Conservation (phyloP, 2,888 invertebrate species). For the Thymelicus lineola region DNA sequence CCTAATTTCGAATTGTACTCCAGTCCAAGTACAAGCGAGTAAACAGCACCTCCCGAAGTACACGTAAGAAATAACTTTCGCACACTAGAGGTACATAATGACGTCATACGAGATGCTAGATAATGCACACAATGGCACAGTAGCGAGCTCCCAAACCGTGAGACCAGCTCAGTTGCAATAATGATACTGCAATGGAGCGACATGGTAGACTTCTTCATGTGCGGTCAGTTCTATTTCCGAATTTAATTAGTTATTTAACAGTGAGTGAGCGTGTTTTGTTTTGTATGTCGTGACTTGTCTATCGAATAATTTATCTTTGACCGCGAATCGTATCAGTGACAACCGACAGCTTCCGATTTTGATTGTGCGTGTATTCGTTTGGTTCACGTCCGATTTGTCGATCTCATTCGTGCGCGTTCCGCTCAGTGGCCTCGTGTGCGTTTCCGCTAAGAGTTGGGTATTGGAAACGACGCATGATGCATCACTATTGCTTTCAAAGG, state of each 20-base stretch:
- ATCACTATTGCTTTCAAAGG: conserved; percentile 72
- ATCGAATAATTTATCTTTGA: conserved; percentile 25
- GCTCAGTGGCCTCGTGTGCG: conserved; percentile 53
- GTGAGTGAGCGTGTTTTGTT: conserved; percentile 35
- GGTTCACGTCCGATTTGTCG: conserved; percentile 54
- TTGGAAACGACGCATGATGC: conserved; percentile 59
- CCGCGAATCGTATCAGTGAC: conserved; percentile 36
- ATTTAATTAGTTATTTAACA: conserved; percentile 44
- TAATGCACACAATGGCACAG: conserved; percentile 61
- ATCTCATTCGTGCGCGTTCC: conserved; percentile 53
- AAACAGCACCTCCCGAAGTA: conserved; percentile 19
- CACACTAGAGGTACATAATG: conserved; percentile 49
- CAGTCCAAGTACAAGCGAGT: conserved; percentile 50
- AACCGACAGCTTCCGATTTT: conserved; percentile 46
- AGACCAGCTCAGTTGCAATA: conserved; percentile 72
- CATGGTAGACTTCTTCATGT: conserved; percentile 77
- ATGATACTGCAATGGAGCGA: conserved; percentile 82
- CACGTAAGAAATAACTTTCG: conserved; percentile 52
- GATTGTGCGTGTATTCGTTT: conserved; percentile 8
- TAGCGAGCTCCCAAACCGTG: conserved; percentile 61
- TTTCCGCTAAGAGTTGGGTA: conserved; percentile 59
- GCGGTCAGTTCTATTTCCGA: conserved; percentile 71
- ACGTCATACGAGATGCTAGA: conserved; percentile 60
- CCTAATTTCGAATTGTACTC: conserved; percentile 60
- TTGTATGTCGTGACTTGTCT: conserved; percentile 31